phyloP scores from a whole-genome alignment of 2,888 invertebrate genomes.

The Machimus rusticus region DNA sequence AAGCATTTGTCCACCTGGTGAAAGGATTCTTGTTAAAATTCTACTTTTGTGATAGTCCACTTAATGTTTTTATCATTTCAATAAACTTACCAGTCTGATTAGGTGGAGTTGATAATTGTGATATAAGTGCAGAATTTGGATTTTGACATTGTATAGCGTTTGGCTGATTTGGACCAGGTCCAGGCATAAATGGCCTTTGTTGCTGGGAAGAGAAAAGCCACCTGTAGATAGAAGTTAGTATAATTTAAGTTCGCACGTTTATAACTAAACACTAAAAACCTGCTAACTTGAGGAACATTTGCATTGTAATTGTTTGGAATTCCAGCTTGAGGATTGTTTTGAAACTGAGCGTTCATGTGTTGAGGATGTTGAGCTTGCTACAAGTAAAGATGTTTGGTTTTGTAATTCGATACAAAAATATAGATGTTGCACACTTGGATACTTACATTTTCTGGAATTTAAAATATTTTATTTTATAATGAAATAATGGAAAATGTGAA shows the following conservation, averaged over 20 bases:
- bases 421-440: background rate
- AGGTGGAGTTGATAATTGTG: slow-evolving; percentile 70
- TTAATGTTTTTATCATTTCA: background rate
- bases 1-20: slow-evolving; percentile 48
- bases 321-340: slow-evolving; percentile 58
- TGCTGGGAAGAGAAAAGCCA: slow-evolving; percentile 48
- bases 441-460: slow-evolving; percentile 45
- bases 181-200: slow-evolving; percentile 46
- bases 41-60: background rate
- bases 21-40: background rate
- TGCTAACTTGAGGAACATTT: slow-evolving; percentile 54
- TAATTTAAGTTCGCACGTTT: background rate
- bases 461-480: background rate
- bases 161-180: slow-evolving; percentile 42
- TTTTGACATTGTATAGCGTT: slow-evolving; percentile 53
- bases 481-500: background rate
- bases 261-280: slow-evolving; percentile 11
- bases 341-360: slow-evolving; percentile 56
- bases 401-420: background rate
- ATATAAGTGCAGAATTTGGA: slow-evolving; percentile 67
- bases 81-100: slow-evolving; percentile 53
- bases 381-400: background rate
- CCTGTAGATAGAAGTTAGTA: background rate
- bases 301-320: slow-evolving; percentile 57
- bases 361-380: slow-evolving; percentile 54